Conservation (phyloP, 2,797 vertebrate genomes). For the Onychomys arenicola region DNA sequence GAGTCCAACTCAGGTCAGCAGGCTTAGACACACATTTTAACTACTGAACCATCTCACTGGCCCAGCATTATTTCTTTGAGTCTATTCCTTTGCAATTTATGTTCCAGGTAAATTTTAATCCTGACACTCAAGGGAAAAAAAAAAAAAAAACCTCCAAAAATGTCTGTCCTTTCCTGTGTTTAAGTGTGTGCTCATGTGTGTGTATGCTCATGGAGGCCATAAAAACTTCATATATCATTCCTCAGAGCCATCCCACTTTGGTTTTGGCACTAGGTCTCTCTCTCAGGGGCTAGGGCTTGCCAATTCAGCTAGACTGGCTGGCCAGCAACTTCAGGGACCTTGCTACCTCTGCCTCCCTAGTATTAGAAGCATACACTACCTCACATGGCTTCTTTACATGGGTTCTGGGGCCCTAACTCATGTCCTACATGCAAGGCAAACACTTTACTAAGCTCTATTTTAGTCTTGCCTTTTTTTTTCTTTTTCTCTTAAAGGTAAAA, state of each 20-base stretch:
- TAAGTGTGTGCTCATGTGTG: not conserved
- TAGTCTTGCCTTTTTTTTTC: not conserved
- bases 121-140: not conserved
- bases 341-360: not conserved
- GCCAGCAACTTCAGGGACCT: not conserved
- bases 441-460: not conserved
- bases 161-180: not conserved
- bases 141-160: not conserved
- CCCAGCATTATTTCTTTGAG: not conserved
- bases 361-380: not conserved
- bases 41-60: not conserved
- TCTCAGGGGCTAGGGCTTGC: not conserved
- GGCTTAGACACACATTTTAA: not conserved
- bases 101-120: not conserved
- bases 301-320: not conserved
- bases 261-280: not conserved
- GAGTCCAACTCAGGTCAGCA: not conserved
- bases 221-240: not conserved
- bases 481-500: too few relatives aligned
- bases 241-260: not conserved
- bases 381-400: not conserved
- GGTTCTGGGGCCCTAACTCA: not conserved
- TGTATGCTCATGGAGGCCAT: not conserved
- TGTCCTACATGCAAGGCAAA: not conserved
- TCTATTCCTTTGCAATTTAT: not conserved